Evolutionary conservation across 2,888 invertebrate species (phyloP), one percentile per base, ranked within the genome.

Genomic region (Thecocarcelia acutangulata): DNA sequence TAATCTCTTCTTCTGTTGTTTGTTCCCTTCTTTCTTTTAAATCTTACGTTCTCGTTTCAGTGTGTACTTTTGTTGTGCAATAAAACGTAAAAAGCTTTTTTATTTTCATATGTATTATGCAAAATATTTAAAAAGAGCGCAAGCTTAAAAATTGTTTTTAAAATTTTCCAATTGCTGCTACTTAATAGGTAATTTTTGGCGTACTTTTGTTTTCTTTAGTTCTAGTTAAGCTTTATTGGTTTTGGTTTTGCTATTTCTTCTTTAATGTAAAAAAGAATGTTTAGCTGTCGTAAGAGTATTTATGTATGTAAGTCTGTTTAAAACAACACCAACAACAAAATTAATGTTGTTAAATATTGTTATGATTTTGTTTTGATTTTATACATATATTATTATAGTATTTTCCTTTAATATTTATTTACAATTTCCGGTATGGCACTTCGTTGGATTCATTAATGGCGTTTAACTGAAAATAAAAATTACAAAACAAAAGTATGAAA

Each of bases 381-480:
- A 46, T 63, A 19, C 75, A 40, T 68, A 54, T 68, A 52, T n/a
- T 68, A 58, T 78, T 64, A 52, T 68, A 58, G 19, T 61, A 63
- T 78, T 48, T 58, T 58, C 52, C 74, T 82, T 75, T 42, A 69
- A 78, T 52, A 68, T 59, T 58, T 52, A 68, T 59, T 58, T 63
- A 63, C 66, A 73, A 68, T 64, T 77, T 79, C 75, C 70, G 66
- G 80, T 83, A 80, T 85, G 85, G 85, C 85, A 85, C 86, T 86
- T 86, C 85, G 77, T 84, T 84, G 86, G 86, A 87, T 87, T 86
- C 84, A 83, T 83, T 64, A 80, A 81, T 84, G 84, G 84, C 86
- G 85, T 86, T 85, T 85, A 85, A 84, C 86, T 86, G 83, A 33
- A 86, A 85, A 64, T 15, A 81, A 40, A 58, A 63, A 40, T 13